Conservation (phyloP, 2,888 invertebrate species). For the Sturmia bella region DNA sequence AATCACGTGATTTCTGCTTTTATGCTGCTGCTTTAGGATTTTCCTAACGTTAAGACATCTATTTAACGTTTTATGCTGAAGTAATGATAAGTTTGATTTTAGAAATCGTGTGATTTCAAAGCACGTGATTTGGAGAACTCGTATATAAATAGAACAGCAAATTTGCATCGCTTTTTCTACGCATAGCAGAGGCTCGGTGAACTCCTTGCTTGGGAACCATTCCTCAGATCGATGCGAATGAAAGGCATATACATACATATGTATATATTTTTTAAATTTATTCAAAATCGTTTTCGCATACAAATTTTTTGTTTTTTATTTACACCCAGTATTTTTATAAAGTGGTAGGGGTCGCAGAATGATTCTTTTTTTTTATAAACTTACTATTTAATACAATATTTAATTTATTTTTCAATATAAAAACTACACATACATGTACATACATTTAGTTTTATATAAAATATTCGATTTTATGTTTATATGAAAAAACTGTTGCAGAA, state of each 20-base stretch:
- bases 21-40: too few relatives aligned
- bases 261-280: conserved; percentile 65
- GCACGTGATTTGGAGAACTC: too few relatives aligned
- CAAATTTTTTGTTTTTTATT: conserved; percentile 65
- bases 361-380: conserved; percentile 22
- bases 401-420: conserved; percentile 41
- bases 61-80: too few relatives aligned
- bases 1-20: too few relatives aligned
- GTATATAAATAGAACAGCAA: too few relatives aligned
- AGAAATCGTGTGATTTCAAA: too few relatives aligned
- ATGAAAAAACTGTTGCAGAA: conserved; percentile 53
- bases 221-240: too few relatives aligned
- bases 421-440: conserved; percentile 64
- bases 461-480: conserved; percentile 52
- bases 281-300: conserved; percentile 59
- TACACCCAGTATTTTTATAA: conserved; percentile 73
- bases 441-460: conserved; percentile 62
- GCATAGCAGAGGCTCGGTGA: too few relatives aligned
- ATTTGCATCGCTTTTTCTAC: too few relatives aligned
- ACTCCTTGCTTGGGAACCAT: too few relatives aligned
- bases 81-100: too few relatives aligned
- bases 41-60: too few relatives aligned
- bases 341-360: conserved; percentile 53
- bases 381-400: conserved; percentile 44
- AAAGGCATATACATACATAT: background rate